Base-by-base conservation (phyloP, 2,888 invertebrate genomes). In the Protonemura montana region DNA sequence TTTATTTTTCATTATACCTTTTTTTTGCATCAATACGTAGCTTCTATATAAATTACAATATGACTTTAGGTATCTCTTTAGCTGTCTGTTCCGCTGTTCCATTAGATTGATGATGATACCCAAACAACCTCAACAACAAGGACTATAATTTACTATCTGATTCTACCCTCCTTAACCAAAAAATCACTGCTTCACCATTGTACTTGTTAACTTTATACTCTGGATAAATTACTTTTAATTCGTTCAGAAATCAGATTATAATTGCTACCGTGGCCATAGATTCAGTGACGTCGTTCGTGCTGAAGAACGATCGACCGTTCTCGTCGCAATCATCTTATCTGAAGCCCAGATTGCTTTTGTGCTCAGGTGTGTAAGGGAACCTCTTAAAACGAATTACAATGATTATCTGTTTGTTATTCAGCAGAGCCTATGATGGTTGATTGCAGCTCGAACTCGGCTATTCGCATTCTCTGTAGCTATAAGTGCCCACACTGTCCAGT, bases 351-450 rank as follows among this genome's bases (percentile, higher is more conserved):
- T 59, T 59, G 59, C 59, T 59, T 59, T 59, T 59, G 59, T 59
- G 59, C 28, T 78, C 78, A 78, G 78, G 78, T 78, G 78, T 78
- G 78, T 26, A 78, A 21, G n/a, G 78, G 27, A 78, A 28, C 13
- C 78, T 27, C 78, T 78, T 78, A 78, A 27, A 78, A 78, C 27
- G n/a, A 78, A 78, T 78, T 78, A 78, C 78, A 78, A 78, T 78
- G 28, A 78, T 78, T 78, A 78, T 78, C 78, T 78, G 59, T 78
- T 78, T 78, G 78, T 27, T 78, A 78, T 28, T 78, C 78, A 78
- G 28, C 78, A 27, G 10, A 78, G 78, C 2, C 25, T 59, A 59
- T 59, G 59, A 21, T 21, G 59, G 13, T 78, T 78, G 78, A 78
- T 78, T 78, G 78, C 28, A 26, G 78, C 2, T 78, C 26, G 27